Evolutionary conservation across 2,113 vertebrate species (phyloP).

Genomic region (Pelecanoides urinatrix): DNA sequence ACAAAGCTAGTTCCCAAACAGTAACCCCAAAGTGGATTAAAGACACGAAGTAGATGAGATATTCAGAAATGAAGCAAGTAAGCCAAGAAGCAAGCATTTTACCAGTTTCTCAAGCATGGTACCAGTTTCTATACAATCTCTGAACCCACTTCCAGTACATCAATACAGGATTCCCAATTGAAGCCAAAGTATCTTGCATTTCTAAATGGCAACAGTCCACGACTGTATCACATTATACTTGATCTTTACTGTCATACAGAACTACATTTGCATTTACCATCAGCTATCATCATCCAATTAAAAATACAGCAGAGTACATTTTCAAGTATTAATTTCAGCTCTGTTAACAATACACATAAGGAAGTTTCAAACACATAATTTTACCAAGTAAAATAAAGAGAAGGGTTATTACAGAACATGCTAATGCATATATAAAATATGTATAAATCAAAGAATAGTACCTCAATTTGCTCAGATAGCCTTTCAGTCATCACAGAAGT

Average conservation of each 20-base stretch:
- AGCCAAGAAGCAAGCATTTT: neutral
- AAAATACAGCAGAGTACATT: neutral
- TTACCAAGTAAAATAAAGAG: neutral
- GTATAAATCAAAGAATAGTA: neutral
- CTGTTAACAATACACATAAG: neutral
- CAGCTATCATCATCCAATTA: neutral
- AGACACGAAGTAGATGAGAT: neutral
- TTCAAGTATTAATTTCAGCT: neutral
- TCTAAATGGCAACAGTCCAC: neutral
- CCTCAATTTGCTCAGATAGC: neutral
- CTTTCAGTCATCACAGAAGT: neutral
- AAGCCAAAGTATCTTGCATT: neutral
- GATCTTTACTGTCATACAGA: neutral
- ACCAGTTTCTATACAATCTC: neutral
- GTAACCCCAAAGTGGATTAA: neutral
- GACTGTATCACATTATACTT: neutral
- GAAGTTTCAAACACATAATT: neutral
- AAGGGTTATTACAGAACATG: neutral
- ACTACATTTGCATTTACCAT: neutral
- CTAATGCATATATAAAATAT: neutral
- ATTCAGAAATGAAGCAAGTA: neutral
- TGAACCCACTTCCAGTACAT: neutral
- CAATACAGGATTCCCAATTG: neutral
- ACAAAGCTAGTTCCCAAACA: neutral
- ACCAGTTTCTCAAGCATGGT: neutral